Evolutionary conservation across 2,888 invertebrate genomes (phyloP).

Genomic region (Sarcophaga carnaria): DNA sequence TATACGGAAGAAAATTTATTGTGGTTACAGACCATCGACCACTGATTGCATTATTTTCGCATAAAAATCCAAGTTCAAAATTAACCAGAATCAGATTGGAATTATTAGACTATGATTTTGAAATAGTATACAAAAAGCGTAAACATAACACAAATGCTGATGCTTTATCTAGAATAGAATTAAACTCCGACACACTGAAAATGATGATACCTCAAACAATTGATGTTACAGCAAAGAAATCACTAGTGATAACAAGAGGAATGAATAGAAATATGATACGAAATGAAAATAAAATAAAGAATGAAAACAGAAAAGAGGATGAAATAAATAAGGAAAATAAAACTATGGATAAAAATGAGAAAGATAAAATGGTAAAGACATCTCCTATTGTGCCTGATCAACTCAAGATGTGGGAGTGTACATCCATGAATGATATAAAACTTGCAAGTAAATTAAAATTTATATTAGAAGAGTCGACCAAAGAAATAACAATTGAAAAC

Average conservation of each 20-base stretch:
- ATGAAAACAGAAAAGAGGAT: slow-evolving; percentile 17
- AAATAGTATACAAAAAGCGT: too few relatives aligned
- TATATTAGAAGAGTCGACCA: background rate
- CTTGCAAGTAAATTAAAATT: slow-evolving; percentile 15
- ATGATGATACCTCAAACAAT: slow-evolving; percentile 26
- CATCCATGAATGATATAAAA: slow-evolving; percentile 28
- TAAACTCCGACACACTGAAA: background rate
- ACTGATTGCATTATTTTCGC: background rate
- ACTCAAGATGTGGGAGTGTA: slow-evolving; percentile 20
- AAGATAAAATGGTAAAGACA: too few relatives aligned
- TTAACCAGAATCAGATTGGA: too few relatives aligned
- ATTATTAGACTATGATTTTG: too few relatives aligned
- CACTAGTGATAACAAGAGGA: background rate
- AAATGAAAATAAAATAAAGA: too few relatives aligned
- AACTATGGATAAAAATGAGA: too few relatives aligned
- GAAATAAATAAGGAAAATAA: background rate
- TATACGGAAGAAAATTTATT: slow-evolving; percentile 10
- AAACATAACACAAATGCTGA: too few relatives aligned
- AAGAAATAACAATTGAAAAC: slow-evolving; percentile 5
- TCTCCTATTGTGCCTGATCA: too few relatives aligned
- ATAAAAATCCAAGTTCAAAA: too few relatives aligned
- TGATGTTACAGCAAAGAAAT: background rate
- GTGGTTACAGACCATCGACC: slow-evolving; percentile 3
- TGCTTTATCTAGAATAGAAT: too few relatives aligned
- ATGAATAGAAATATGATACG: too few relatives aligned